Conservation (phyloP, 1,140 invertebrate species). For the Mycetomoellerius zeteki region DNA sequence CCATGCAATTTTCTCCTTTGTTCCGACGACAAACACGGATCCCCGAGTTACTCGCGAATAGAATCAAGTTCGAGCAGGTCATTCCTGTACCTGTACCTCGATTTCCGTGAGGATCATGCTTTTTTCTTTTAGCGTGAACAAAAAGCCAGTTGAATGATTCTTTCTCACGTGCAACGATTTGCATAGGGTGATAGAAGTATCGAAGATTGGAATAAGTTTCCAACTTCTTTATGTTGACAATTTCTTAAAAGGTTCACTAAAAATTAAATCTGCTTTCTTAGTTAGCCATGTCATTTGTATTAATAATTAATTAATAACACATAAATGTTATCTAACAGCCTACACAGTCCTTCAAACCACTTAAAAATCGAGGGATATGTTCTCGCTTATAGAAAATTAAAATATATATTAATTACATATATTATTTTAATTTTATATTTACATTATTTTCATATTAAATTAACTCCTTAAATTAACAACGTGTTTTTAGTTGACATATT, state of each 20-base stretch:
- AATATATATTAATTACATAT: background rate
- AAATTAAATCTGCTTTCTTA: background rate
- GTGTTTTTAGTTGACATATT: slow-evolving; percentile 14
- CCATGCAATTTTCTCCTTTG: slow-evolving; percentile 58
- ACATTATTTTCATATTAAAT: background rate
- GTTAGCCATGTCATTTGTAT: background rate
- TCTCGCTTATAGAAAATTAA: background rate
- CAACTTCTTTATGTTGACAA: slow-evolving; percentile 38
- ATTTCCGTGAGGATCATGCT: slow-evolving; percentile 38
- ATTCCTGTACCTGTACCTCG: slow-evolving; percentile 34
- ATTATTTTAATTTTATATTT: slow-evolving; percentile 7
- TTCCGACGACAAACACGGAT: slow-evolving; percentile 57
- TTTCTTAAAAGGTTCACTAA: background rate
- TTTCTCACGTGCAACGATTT: slow-evolving; percentile 36
- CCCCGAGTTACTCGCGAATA: slow-evolving; percentile 44
- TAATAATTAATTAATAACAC: background rate
- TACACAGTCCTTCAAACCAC: background rate
- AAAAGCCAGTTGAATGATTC: slow-evolving; percentile 59
- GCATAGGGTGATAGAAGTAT: slow-evolving; percentile 8
- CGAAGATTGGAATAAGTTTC: slow-evolving; percentile 49
- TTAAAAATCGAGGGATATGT: background rate
- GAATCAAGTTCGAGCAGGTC: slow-evolving; percentile 45
- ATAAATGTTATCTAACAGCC: background rate
- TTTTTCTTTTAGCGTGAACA: slow-evolving; percentile 35
- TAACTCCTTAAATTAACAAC: background rate